Conservation (phyloP, 2,888 invertebrate genomes). For the Azorinus chamasolen region DNA sequence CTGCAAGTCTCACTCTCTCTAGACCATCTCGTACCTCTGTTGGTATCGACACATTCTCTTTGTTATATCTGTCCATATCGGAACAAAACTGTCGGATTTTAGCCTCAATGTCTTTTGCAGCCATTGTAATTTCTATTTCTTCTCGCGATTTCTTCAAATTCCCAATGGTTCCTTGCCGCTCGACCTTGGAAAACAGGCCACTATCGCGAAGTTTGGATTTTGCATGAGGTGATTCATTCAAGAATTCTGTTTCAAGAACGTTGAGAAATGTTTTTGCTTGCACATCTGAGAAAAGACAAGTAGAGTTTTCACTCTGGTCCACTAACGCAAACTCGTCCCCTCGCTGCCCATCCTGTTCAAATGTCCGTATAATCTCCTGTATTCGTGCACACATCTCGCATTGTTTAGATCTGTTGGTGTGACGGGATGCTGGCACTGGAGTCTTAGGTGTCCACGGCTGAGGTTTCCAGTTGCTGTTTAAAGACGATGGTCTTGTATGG, state of each 20-base stretch:
- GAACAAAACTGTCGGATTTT: constrained; percentile 45
- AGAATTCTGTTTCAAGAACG: constrained; percentile 48
- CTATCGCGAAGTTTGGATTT: constrained; percentile 29
- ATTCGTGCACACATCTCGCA: constrained; percentile 37
- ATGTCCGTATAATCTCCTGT: constrained; percentile 42
- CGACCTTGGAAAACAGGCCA: background rate
- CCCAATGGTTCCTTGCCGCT: background rate
- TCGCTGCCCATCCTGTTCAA: constrained; percentile 27
- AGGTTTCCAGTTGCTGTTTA: too few relatives aligned
- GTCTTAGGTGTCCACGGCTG: background rate
- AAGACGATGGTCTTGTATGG: too few relatives aligned
- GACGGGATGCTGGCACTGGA: too few relatives aligned
- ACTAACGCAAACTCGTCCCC: background rate
- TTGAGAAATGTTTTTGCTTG: constrained; percentile 46
- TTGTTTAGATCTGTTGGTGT: too few relatives aligned
- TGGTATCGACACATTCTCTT: constrained; percentile 26
- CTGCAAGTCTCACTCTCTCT: constrained; percentile 37
- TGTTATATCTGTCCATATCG: constrained; percentile 49
- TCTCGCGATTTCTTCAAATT: constrained; percentile 22
- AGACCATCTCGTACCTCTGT: constrained; percentile 36
- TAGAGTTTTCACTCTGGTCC: constrained; percentile 26
- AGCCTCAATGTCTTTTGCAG: constrained; percentile 22
- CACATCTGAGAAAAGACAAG: constrained; percentile 55
- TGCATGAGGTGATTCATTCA: constrained; percentile 36
- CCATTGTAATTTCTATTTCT: constrained; percentile 23